Evolutionary conservation across 2,113 vertebrate species (phyloP), one percentile per base, ranked within the genome.

Genomic region (Puma concolor): DNA sequence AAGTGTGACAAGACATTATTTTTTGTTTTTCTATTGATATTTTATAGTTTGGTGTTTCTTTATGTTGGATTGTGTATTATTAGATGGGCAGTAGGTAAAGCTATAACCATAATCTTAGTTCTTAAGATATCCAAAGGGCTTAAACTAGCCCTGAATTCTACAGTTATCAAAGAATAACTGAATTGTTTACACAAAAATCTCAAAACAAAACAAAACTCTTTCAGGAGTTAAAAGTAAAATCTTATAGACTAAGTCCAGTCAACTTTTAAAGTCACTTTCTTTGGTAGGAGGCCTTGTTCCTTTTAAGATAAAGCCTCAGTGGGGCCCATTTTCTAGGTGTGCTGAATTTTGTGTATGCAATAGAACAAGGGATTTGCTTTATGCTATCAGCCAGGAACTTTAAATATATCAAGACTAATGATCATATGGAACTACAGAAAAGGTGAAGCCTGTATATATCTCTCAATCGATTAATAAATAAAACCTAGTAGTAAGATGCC

Each of bases 401-500:
- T 82, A 64, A 54, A 81, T 2, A n/a, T 29, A 50, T 41, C 27
- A 83, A 79, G 13, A 77, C 0, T 25, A 52, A 60, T 48, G n/a
- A n/a, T 82, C 16, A 74, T 12, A 52, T 5, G 3, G 23, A 93
- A 95, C 33, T 50, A 31, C 12, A 91, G 21, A 95, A 92, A 66
- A 90, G 77, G 5, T 31, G 57, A 44, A 80, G 52, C 31, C 17
- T 63, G 67, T 7, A 23, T 2, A 79, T 93, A 89, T 15, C 11
- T 87, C 79, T 91, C 33, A 64, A 33, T 85, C 54, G 81, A 54
- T 80, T 4, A 88, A 57, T 88, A 76, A 76, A 89, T n/a, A 87
- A 88, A 84, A 48, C 5, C 7, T 71, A 64, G 2, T 23, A 31
- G 27, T 81, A 64, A 88, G 44, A 29, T 72, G 8, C 2, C 16